Conservation (phyloP, 1,140 invertebrate species). For the Sarcophaga peregrina region DNA sequence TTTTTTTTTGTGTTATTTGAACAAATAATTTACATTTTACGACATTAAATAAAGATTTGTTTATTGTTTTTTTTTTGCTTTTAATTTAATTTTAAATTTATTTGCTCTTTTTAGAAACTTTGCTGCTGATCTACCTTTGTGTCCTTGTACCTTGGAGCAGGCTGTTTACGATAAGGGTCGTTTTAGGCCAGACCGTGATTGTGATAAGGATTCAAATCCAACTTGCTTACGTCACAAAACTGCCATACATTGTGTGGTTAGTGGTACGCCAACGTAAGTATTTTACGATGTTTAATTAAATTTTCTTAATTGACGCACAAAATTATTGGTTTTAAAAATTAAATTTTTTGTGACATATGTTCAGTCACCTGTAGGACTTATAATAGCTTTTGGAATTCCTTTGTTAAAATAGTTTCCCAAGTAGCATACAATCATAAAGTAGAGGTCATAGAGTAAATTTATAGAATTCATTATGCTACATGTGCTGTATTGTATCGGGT, state of each 20-base stretch:
- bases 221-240: slow-evolving; percentile 89
- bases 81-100: background rate
- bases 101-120: slow-evolving; percentile 77
- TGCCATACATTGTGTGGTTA: slow-evolving; percentile 91
- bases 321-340: no score
- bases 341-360: no score
- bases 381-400: no score
- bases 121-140: slow-evolving; percentile 84
- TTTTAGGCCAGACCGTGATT: slow-evolving; percentile 90
- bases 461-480: no score
- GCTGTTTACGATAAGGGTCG: slow-evolving; percentile 91
- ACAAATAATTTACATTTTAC: background rate
- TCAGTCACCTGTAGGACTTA: no score
- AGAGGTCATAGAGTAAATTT: no score
- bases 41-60: background rate
- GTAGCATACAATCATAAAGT: no score
- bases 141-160: slow-evolving; percentile 92
- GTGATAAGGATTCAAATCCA: slow-evolving; percentile 91
- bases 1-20: no score
- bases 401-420: no score
- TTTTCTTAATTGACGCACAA: no score
- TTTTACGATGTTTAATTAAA: no score
- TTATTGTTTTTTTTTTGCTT: background rate
- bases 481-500: no score
- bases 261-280: slow-evolving; percentile 86